phyloP scores from a whole-genome alignment of 2,113 vertebrate genomes.

The Ceuthmochares aereus region DNA sequence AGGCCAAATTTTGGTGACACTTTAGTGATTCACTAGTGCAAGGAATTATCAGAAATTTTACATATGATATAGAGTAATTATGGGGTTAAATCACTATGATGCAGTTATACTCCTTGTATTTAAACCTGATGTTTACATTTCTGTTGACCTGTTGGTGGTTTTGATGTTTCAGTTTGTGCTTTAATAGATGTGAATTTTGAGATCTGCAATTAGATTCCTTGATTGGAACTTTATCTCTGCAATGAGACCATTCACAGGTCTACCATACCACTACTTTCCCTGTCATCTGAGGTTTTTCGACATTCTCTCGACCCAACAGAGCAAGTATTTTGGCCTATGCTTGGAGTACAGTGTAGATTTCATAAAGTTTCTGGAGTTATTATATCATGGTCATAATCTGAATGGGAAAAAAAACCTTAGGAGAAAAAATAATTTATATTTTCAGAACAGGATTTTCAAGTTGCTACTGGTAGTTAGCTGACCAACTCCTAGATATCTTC shows the following conservation, averaged over 20 bases:
- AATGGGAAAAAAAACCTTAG: background rate
- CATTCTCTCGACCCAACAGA: background rate
- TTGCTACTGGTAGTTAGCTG: background rate
- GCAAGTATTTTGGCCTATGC: background rate
- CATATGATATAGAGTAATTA: fast-evolving
- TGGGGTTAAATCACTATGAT: background rate
- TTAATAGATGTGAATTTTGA: background rate
- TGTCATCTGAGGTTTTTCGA: background rate
- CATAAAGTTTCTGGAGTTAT: background rate
- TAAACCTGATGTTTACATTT: background rate
- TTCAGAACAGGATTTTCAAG: background rate
- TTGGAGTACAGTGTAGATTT: background rate
- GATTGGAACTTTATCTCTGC: background rate
- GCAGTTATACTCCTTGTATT: background rate
- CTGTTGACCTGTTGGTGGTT: background rate
- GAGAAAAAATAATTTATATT: background rate
- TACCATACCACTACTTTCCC: background rate
- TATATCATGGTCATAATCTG: background rate
- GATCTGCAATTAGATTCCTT: background rate
- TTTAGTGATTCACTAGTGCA: background rate
- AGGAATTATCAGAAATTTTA: background rate
- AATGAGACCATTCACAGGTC: background rate
- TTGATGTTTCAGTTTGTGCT: background rate
- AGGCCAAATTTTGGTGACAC: background rate
- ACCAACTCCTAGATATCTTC: background rate